Evolutionary conservation across 2,113 vertebrate genomes (phyloP), one percentile per base, ranked within the genome.

Genomic region (Lanius collurio): DNA sequence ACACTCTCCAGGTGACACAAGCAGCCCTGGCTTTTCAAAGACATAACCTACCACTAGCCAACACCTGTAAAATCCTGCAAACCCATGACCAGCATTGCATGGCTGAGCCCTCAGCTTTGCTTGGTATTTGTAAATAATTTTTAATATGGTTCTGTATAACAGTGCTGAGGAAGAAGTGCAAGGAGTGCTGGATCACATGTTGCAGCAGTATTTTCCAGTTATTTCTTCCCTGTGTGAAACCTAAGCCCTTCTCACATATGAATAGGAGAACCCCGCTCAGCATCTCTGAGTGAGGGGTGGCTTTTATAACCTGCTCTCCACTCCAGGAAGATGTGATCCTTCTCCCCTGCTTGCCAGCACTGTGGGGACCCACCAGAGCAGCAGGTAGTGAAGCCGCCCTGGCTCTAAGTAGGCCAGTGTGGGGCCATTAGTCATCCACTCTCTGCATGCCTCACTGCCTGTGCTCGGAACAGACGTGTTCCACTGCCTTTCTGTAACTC

Each of bases 361-460:
- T n/a, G 17, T 3, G 1, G 13, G 22, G 24, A 71, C 53, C 21
- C 5, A 1, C 16, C 0, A 7, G 37, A 53, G 23, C 2, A 6
- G 74, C 70, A 46, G 1, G 0, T 13, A 52, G 30, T 0, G 0
- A 89, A 82, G 69, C 50, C 0, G 0, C 33, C 53, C 49, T 1
- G 2, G 37, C 1, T 3, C 37, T 47, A 70, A 73, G 19, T 23
- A 62, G 47, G 50, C 75, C 67, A 49, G 30, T 31, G 44, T 26
- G 57, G 52, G 47, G 50, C 70, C 60, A 52, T 93, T 76, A 95
- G 63, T 93, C 71, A 85, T 50, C 60, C 3, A 17, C 20, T n/a
- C 63, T 24, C 68, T 27, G 11, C 13, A 12, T 49, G 28, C 17
- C 60, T 93, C 59, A 10, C 13, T 47, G 68, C 84, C 44, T 35